Percentiles rank a stretch among this genome's conserved stretches.
phyloP scores from a whole-genome alignment of 2,113 vertebrate genomes.

The Athene noctua region DNA sequence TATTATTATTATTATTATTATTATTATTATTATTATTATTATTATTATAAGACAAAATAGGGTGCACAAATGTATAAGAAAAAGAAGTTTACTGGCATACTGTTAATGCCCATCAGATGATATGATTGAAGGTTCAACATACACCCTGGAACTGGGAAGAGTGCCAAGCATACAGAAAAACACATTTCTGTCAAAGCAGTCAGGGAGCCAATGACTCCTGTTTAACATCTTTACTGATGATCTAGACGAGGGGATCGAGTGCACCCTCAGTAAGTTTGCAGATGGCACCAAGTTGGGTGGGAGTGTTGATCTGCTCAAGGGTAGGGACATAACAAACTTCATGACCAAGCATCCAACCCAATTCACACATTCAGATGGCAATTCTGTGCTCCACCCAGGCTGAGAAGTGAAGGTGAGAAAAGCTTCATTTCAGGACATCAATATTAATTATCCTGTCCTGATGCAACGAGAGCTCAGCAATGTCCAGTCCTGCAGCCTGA shows the following conservation, averaged over 20 bases:
- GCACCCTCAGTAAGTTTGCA: too few relatives aligned
- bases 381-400: neutral
- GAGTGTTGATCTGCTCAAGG: too few relatives aligned
- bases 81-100: neutral
- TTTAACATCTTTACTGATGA: too few relatives aligned
- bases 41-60: neutral
- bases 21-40: too few relatives aligned
- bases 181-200: neutral
- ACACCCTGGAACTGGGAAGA: neutral
- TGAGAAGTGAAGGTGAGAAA: neutral
- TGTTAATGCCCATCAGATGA: neutral
- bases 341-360: neutral
- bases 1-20: too few relatives aligned
- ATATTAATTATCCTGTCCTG: neutral
- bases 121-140: neutral
- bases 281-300: too few relatives aligned
- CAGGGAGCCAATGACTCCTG: neutral
- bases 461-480: neutral
- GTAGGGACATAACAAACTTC: neutral
- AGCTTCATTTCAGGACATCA: neutral
- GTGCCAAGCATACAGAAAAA: neutral
- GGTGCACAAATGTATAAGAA: neutral
- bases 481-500: neutral
- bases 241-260: too few relatives aligned
- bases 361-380: neutral